Conservation (phyloP, 2,797 vertebrate species). For the Emydoidea blandingii region DNA sequence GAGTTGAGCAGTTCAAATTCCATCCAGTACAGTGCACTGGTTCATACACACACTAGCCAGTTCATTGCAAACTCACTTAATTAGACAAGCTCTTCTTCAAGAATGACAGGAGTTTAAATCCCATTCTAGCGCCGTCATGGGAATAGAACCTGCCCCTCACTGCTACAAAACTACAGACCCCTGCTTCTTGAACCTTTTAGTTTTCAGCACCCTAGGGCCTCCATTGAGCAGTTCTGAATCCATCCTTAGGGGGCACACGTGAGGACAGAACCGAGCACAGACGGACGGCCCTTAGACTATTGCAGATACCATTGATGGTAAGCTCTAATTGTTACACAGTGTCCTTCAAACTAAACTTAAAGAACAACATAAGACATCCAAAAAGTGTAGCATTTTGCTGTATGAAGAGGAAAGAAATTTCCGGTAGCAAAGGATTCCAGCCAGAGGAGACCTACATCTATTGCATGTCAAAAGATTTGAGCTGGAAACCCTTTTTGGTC, state of each 20-base stretch:
- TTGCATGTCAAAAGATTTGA: background rate
- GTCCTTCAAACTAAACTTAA: background rate
- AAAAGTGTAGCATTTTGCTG: background rate
- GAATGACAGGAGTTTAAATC: background rate
- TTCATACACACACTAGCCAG: too few species aligned
- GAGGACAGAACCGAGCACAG: background rate
- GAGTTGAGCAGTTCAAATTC: background rate
- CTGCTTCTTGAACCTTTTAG: background rate
- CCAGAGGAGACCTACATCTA: background rate
- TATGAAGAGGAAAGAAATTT: background rate
- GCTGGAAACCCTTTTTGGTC: slow-evolving; percentile 16
- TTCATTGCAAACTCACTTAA: background rate
- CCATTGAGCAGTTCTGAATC: background rate
- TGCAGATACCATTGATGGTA: background rate
- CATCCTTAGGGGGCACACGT: background rate
- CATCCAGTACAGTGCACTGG: background rate
- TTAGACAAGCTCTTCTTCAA: background rate
- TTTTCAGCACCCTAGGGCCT: background rate
- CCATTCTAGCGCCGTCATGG: background rate
- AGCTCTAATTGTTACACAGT: background rate
- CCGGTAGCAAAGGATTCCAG: background rate
- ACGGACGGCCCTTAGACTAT: background rate
- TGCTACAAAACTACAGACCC: background rate
- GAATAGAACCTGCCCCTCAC: background rate
- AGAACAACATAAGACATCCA: background rate